Evolutionary conservation across 2,113 vertebrate species (phyloP).

Genomic region (Rhadina sibilatrix): DNA sequence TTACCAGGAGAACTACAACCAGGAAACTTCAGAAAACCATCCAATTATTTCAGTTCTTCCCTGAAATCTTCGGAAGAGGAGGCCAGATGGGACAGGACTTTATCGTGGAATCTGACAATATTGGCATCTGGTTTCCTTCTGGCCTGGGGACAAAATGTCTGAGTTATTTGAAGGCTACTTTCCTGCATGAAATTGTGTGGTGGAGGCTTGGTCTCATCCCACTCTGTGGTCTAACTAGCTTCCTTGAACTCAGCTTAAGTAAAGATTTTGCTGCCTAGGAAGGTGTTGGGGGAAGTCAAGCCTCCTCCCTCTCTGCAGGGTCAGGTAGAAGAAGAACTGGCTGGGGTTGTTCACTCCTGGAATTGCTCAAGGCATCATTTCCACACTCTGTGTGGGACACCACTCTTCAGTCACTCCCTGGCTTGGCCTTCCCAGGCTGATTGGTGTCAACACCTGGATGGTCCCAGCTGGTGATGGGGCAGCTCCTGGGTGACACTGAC

Average conservation of each 20-base stretch:
- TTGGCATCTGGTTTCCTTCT: background rate
- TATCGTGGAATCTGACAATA: background rate
- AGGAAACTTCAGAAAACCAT: background rate
- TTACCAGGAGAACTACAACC: background rate
- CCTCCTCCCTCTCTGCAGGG: background rate
- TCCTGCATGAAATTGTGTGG: background rate
- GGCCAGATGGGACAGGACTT: background rate
- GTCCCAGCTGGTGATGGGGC: background rate
- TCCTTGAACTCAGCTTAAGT: background rate
- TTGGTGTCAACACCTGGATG: background rate
- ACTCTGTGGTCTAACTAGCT: background rate
- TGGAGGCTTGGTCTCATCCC: background rate
- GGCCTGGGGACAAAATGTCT: background rate
- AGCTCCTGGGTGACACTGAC: background rate
- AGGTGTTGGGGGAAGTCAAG: rapidly evolving
- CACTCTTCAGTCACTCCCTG: background rate
- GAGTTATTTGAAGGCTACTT: background rate
- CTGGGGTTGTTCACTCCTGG: background rate
- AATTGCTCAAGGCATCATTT: background rate
- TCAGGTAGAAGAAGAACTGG: background rate
- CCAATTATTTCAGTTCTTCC: background rate
- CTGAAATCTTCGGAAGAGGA: background rate
- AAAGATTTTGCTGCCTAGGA: background rate
- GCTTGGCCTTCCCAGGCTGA: background rate
- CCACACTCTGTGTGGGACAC: rapidly evolving